These are phyloP conservation scores for Ephydatia muelleri DNA, from an alignment of 37 sponge, comb jelly and placozoan genomes.

Conservation along the genomic window DNA sequence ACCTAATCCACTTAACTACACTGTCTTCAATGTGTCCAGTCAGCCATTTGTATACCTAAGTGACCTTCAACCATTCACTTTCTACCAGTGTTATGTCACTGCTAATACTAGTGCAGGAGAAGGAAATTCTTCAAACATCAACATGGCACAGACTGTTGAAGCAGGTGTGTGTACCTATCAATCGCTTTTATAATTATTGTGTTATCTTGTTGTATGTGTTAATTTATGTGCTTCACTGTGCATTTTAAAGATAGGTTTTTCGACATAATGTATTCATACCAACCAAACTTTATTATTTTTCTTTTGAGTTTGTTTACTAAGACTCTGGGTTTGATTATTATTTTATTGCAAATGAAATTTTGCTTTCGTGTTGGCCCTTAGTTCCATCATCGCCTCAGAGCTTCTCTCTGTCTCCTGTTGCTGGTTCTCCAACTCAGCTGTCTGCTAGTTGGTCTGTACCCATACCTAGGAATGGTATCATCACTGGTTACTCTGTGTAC, in stretches of 20 bases:
- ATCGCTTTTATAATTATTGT: no score
- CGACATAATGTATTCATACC: no score
- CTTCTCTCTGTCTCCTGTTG: neutral
- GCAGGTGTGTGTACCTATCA: no score
- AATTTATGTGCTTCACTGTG: no score
- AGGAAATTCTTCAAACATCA: slow-evolving; percentile 12
- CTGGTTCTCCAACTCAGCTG: neutral
- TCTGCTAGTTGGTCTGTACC: slow-evolving; percentile 13
- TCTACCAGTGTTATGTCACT: slow-evolving; percentile 49
- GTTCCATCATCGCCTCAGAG: slow-evolving; percentile 28
- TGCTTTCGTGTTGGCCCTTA: neutral
- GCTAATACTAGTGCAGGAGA: slow-evolving; percentile 57
- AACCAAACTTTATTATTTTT: no score
- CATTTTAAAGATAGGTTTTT: no score
- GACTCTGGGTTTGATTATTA: no score
- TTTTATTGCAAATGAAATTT: no score
- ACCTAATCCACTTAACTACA: neutral
- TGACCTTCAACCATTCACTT: slow-evolving; percentile 48
- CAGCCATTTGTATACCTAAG: neutral
- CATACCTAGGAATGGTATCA: no score
- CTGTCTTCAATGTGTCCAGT: neutral
- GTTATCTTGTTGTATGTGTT: no score
- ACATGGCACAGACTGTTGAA: neutral
- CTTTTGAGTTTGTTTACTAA: no score
- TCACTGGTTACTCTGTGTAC: no score